Evolutionary conservation across 2,888 invertebrate species (phyloP).

Genomic region (Mythimna albipuncta): DNA sequence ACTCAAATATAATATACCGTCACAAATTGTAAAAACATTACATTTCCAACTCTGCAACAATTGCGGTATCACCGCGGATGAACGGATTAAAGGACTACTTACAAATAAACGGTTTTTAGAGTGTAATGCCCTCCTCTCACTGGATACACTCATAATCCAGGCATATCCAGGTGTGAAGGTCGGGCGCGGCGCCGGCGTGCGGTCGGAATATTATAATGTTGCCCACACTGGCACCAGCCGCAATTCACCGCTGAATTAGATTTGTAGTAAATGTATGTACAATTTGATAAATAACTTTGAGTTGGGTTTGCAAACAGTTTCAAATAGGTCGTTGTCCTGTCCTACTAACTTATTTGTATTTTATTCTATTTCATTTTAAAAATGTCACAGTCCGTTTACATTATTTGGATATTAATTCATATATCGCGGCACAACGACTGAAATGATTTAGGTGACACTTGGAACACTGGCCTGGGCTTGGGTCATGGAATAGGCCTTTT

Average conservation of each 20-base stretch:
- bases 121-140: neutral
- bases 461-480: too few relatives aligned
- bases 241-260: slow-evolving; percentile 17
- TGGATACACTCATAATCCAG: slow-evolving; percentile 44
- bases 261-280: slow-evolving; percentile 19
- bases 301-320: neutral
- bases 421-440: too few relatives aligned
- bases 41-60: neutral
- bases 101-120: slow-evolving; percentile 21
- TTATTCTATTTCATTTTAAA: neutral
- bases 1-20: neutral
- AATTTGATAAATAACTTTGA: slow-evolving; percentile 32
- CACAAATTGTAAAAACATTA: neutral
- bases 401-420: too few relatives aligned
- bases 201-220: slow-evolving; percentile 26
- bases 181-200: slow-evolving; percentile 17
- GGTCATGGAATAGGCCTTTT: too few relatives aligned
- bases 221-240: slow-evolving; percentile 3
- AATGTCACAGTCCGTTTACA: too few relatives aligned
- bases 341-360: neutral
- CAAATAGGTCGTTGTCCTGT: neutral
- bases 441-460: too few relatives aligned
- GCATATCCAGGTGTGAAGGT: slow-evolving; percentile 50
- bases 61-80: neutral
- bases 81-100: slow-evolving; percentile 1